A percentile compares a stretch with the other conserved stretches of the same genome.
Conservation (phyloP, 2,797 vertebrate species). For the Molossus alvarezi region DNA sequence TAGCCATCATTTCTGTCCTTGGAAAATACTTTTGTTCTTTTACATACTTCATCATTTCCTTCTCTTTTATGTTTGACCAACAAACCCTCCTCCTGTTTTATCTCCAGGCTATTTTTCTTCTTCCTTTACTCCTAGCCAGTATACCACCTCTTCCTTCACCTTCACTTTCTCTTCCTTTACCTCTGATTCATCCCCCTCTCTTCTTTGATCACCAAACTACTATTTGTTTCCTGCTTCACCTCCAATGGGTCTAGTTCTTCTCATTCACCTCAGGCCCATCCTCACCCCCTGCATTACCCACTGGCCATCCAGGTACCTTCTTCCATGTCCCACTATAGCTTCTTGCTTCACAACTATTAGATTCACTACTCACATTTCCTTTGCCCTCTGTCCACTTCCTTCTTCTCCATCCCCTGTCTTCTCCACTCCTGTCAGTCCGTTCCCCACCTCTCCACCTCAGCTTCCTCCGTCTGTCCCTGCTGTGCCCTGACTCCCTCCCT, state of each 20-base stretch:
- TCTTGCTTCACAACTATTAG: slow-evolving; percentile 71
- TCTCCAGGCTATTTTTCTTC: not conserved
- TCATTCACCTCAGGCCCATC: slow-evolving; percentile 49
- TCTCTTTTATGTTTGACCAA: slow-evolving; percentile 55
- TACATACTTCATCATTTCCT: slow-evolving; percentile 13
- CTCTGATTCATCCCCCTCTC: slow-evolving; percentile 44
- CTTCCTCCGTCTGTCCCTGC: not conserved
- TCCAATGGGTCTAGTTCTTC: not conserved
- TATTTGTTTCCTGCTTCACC: slow-evolving; percentile 56
- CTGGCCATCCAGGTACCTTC: not conserved
- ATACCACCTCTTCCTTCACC: slow-evolving; percentile 68
- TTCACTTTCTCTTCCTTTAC: slow-evolving; percentile 71
- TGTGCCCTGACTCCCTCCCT: not conserved
- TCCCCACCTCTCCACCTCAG: not conserved
- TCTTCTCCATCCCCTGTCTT: not conserved
- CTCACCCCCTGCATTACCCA: slow-evolving; percentile 61
- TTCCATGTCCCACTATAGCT: slow-evolving; percentile 27
- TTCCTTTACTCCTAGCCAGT: slow-evolving; percentile 63
- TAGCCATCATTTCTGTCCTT: slow-evolving; percentile 58
- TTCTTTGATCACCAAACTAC: slow-evolving; percentile 47
- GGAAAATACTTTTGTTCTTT: slow-evolving; percentile 68
- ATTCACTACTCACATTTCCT: slow-evolving; percentile 37
- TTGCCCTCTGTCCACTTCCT: not conserved
- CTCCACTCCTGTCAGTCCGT: not conserved
- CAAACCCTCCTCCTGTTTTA: slow-evolving; percentile 64